Conservation (phyloP, 2,113 vertebrate species). For the Ellobius talpinus region DNA sequence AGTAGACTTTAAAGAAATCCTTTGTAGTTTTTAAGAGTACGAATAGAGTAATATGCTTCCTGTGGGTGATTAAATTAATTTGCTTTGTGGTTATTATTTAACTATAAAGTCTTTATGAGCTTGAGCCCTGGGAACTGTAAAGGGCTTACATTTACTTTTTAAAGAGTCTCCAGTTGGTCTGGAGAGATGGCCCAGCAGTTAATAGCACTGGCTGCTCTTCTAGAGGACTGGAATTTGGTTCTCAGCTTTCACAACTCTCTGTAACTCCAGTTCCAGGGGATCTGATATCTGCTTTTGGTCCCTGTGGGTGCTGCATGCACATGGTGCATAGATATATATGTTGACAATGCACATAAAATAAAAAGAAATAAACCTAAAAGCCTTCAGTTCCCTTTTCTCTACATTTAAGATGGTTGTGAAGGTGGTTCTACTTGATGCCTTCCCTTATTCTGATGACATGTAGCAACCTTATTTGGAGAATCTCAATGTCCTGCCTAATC, state of each 20-base stretch:
- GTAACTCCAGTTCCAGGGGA: not conserved
- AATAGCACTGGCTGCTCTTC: not conserved
- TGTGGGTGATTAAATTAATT: constrained; percentile 45
- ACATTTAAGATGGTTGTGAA: not conserved
- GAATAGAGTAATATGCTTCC: constrained; percentile 9
- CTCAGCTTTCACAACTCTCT: not conserved
- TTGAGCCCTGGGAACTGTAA: not conserved
- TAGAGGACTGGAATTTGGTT: not conserved
- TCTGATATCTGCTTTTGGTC: not conserved
- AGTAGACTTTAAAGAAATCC: constrained; percentile 55
- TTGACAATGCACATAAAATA: not conserved
- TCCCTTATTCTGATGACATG: not conserved
- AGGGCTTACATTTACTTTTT: not conserved
- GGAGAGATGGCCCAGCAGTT: not conserved
- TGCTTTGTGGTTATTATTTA: constrained; percentile 34
- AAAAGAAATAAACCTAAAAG: constrained; percentile 1
- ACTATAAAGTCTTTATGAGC: not conserved
- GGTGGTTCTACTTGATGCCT: not conserved
- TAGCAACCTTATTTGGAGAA: not conserved
- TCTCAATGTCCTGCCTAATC: not conserved
- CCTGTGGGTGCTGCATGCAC: not conserved
- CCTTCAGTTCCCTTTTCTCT: not conserved
- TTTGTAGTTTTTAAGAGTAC: not conserved
- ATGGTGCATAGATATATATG: no score
- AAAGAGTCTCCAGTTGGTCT: not conserved